Conservation (phyloP, 1,140 invertebrate species). For the Telenomus remus region DNA sequence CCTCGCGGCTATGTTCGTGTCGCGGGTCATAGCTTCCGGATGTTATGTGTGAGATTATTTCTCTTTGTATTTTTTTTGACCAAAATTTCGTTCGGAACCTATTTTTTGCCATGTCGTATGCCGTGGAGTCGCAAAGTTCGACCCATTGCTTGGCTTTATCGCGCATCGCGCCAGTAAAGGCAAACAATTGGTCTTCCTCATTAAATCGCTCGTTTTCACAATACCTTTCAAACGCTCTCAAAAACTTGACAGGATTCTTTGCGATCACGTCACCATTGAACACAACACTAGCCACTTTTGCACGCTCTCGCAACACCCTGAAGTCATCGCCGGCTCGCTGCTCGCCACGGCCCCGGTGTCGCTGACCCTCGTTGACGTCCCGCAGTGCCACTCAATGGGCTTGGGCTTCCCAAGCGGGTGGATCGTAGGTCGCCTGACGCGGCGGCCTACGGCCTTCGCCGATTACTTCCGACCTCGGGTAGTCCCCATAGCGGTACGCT, state of each 20-base stretch:
- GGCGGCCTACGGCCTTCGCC: too few species aligned
- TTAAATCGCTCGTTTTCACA: neutral
- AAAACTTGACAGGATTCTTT: constrained; percentile 21
- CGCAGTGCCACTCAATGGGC: too few species aligned
- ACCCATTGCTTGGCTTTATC: constrained; percentile 10
- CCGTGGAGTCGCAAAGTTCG: constrained; percentile 13
- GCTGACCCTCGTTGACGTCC: too few species aligned
- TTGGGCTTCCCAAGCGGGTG: too few species aligned
- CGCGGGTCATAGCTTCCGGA: constrained; percentile 3
- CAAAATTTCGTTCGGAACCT: constrained; percentile 14
- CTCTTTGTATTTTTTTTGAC: constrained; percentile 10
- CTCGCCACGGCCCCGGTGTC: too few species aligned
- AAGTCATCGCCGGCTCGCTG: neutral
- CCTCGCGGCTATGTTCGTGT: constrained; percentile 1
- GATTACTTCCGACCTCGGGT: too few species aligned
- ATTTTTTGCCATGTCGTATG: constrained; percentile 3
- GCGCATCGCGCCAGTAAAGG: constrained; percentile 8
- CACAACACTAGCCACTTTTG: neutral
- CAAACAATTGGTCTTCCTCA: constrained; percentile 3
- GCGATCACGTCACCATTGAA: constrained; percentile 1
- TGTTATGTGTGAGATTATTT: constrained; percentile 6
- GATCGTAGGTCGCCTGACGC: too few species aligned
- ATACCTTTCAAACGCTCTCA: neutral
- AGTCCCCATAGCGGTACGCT: too few species aligned
- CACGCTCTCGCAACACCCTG: neutral